phyloP scores from a whole-genome alignment of 1,140 invertebrate species.

The Apis dorsata region DNA sequence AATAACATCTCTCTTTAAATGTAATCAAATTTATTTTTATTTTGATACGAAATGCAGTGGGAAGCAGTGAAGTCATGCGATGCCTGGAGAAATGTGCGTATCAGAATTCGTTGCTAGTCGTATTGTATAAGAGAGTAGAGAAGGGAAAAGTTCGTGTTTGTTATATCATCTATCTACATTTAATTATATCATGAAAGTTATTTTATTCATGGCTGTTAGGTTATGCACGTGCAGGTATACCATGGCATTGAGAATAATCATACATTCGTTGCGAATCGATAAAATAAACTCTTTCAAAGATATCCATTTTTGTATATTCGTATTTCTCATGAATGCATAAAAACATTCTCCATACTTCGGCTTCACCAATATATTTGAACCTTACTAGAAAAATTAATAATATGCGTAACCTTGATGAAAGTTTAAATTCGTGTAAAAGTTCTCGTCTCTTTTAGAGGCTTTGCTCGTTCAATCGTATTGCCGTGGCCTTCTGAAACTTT shows the following conservation, averaged over 20 bases:
- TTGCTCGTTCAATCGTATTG: background rate
- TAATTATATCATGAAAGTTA: background rate
- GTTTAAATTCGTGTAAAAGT: constrained; percentile 1
- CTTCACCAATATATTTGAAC: background rate
- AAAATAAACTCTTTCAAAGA: background rate
- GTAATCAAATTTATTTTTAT: too few species aligned
- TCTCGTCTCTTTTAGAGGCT: background rate
- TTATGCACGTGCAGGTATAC: background rate
- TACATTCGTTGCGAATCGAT: constrained; percentile 5
- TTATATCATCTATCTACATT: background rate
- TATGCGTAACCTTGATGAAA: constrained; percentile 6
- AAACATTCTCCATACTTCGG: too few species aligned
- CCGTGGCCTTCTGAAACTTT: constrained; percentile 35
- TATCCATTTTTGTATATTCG: background rate
- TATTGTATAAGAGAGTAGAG: background rate
- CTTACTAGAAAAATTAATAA: background rate
- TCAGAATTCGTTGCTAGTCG: background rate
- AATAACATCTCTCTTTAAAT: too few species aligned
- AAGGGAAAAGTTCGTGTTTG: background rate
- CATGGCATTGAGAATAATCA: background rate
- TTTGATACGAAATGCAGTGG: too few species aligned
- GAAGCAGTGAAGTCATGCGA: background rate
- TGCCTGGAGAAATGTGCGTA: background rate
- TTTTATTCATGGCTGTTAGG: background rate
- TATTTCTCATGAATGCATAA: too few species aligned